Evolutionary conservation across 1,140 invertebrate genomes (phyloP).

Genomic region (Metaphire vulgaris): DNA sequence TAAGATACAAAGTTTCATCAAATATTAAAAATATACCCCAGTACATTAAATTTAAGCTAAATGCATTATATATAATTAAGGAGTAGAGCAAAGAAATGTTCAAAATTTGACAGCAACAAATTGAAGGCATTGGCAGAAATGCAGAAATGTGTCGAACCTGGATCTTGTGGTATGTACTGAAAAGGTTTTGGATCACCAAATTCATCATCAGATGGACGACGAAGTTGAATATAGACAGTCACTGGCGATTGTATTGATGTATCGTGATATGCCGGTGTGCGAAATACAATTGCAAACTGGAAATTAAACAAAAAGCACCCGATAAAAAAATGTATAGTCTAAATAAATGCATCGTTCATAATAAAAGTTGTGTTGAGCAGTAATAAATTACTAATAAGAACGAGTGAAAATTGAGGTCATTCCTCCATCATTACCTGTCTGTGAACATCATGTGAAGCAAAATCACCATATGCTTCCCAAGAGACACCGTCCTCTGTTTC

Average conservation of each 20-base stretch:
- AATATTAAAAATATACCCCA: no score
- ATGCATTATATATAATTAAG: no score
- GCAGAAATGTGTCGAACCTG: slow-evolving; percentile 59
- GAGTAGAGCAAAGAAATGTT: no score
- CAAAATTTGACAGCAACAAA: no score
- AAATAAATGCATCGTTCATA: no score
- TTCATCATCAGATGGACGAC: slow-evolving; percentile 73
- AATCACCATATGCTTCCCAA: slow-evolving; percentile 83
- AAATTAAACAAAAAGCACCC: no score
- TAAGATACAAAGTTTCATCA: no score
- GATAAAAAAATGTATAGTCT: no score
- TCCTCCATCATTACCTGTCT: slow-evolving; percentile 77
- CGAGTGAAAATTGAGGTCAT: no score
- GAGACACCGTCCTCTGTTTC: slow-evolving; percentile 61
- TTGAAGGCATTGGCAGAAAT: not conserved
- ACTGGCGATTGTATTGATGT: slow-evolving; percentile 63
- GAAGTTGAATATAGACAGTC: slow-evolving; percentile 73
- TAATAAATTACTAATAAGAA: no score
- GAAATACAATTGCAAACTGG: slow-evolving; percentile 51
- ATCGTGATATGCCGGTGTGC: slow-evolving; percentile 46
- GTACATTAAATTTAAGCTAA: no score
- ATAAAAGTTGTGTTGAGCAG: no score
- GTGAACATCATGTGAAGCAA: slow-evolving; percentile 81
- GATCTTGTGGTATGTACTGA: slow-evolving; percentile 74
- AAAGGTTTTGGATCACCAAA: slow-evolving; percentile 70